These are phyloP conservation scores for Drosophila lacteicornis DNA, from an alignment of 1,140 invertebrate species.

Conservation along the genomic window DNA sequence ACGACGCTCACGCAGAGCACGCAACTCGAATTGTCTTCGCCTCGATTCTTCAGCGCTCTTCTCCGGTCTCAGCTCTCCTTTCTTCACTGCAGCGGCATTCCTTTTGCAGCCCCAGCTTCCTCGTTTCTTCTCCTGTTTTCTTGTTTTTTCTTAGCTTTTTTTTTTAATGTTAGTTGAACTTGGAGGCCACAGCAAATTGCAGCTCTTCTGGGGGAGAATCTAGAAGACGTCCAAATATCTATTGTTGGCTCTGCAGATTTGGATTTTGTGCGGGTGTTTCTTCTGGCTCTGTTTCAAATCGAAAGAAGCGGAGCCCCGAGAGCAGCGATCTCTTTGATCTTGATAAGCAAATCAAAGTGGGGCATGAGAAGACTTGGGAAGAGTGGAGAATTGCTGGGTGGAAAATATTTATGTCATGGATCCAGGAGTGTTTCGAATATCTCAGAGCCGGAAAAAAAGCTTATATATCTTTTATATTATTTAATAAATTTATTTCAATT, in stretches of 20 bases:
- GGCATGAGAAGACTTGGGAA: slow-evolving; percentile 43
- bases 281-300: slow-evolving; percentile 3
- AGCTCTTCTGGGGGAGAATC: slow-evolving; percentile 52
- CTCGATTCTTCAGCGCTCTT: slow-evolving; percentile 29
- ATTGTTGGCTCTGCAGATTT: slow-evolving; percentile 49
- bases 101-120: slow-evolving; percentile 49
- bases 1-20: slow-evolving; percentile 85
- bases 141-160: slow-evolving; percentile 19
- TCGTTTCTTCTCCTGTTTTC: slow-evolving; percentile 33
- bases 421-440: too few relatives aligned
- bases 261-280: slow-evolving; percentile 37
- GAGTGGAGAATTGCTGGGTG: slow-evolving; percentile 8
- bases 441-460: too few relatives aligned
- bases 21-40: slow-evolving; percentile 75
- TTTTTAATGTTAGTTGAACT: slow-evolving; percentile 79
- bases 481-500: too few relatives aligned
- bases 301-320: neutral
- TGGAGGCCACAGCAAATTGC: slow-evolving; percentile 78
- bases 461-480: too few relatives aligned
- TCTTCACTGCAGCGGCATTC: slow-evolving; percentile 59
- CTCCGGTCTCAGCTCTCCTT: neutral
- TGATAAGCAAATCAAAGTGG: slow-evolving; percentile 63
- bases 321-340: slow-evolving; percentile 38
- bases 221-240: slow-evolving; percentile 63
- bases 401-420: slow-evolving; percentile 7